A percentile compares a stretch with the other conserved stretches of the same genome.
phyloP scores from a whole-genome alignment of 92 coral and sea anemone species.

The Micromussa lordhowensis region DNA sequence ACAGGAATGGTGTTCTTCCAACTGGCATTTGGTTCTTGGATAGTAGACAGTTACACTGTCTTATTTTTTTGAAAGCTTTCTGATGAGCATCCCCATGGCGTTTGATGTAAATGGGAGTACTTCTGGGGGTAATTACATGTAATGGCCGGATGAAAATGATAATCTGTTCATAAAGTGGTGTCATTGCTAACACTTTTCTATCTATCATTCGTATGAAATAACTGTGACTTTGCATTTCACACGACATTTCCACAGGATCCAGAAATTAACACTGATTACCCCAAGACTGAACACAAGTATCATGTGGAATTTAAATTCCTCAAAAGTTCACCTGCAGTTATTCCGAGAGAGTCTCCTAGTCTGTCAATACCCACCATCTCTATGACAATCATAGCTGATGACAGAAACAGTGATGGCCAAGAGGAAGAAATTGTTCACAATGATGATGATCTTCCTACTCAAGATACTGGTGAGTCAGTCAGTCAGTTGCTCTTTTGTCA shows the following conservation, averaged over 20 bases:
- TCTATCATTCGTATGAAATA: not conserved
- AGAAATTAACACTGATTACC: conserved; percentile 80
- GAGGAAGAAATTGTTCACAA: not conserved
- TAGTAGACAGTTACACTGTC: too few species aligned
- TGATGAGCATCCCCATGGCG: too few species aligned
- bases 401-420: not conserved
- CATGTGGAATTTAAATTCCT: conserved; percentile 91
- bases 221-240: not conserved
- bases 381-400: conserved; percentile 56
- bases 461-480: conserved; percentile 26
- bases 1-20: too few species aligned
- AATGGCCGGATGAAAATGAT: too few species aligned
- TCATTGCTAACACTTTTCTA: too few species aligned
- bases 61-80: too few species aligned
- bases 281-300: conserved; percentile 90
- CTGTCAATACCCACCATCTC: conserved; percentile 71
- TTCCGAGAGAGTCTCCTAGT: conserved; percentile 50
- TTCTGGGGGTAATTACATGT: too few species aligned
- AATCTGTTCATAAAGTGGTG: too few species aligned
- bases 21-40: too few species aligned
- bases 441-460: conserved; percentile 1
- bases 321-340: conserved; percentile 32
- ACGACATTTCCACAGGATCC: conserved; percentile 72
- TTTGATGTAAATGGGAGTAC: too few species aligned
- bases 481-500: not conserved